Base-by-base conservation (phyloP, 2,888 invertebrate genomes). In the Amblyteles armatorius region DNA sequence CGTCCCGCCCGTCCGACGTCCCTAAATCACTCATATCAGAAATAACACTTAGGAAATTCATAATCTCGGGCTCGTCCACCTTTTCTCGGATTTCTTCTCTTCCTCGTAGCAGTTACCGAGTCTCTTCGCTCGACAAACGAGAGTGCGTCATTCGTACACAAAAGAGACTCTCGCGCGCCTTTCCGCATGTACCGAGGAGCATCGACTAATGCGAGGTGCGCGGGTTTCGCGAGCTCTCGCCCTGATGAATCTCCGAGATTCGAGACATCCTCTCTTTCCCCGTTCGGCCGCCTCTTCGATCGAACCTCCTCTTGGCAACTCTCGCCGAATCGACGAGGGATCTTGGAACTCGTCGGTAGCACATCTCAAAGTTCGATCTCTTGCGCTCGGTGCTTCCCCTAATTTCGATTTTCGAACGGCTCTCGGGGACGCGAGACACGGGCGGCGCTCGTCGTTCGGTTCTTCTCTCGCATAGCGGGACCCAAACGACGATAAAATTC, bases 11-110 rank as follows among this genome's bases (percentile, higher is more conserved):
- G 77, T 78, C 57, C 5, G 29, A 13, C 76, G 78, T 87, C 87
- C 83, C 89, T 91, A 91, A 92, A 94, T 92, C 91, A 90, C 92
- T 92, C 90, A 92, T 92, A 92, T 92, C 91, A 91, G 92, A 92
- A 93, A 93, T 92, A 93, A 93, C 92, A 91, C 88, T 87, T 87
- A 86, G 86, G 79, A 88, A 92, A 93, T 93, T 92, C 93, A 92
- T 92, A 92, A 92, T 90, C 77, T 87, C 71, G 7, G 74, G 82
- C 67, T 52, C 55, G 78, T 52, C 33, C 50, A 19, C 67, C 2
- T 36, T 26, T 63, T 50, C 65, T 55, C 13, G 4, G 16, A 44
- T 22, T 19, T 11, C 22, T 11, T 57, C 13, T 3, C n/a, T 63
- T 36, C 36, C 74, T 63, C 26, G 13, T 13, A 1, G 44, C 19